Evolutionary conservation across 1,140 invertebrate species (phyloP).

Genomic region (Elymnias hypermnestra): DNA sequence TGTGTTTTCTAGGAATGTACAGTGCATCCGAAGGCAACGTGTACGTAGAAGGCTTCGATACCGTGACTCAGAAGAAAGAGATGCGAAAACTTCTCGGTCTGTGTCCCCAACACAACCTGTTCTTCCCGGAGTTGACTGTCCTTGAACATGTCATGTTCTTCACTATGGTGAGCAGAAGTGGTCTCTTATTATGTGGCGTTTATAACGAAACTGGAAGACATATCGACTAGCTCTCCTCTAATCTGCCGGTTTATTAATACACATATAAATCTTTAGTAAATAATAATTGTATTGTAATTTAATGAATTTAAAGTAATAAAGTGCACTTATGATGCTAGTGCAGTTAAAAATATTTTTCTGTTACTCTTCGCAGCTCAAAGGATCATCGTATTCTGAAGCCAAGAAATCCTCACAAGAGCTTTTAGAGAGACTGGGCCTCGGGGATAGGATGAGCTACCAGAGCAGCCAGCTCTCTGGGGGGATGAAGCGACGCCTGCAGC

Average conservation of each 20-base stretch:
- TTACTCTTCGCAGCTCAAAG: constrained; percentile 41
- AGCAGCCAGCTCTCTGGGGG: constrained; percentile 85
- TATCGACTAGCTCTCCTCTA: background rate
- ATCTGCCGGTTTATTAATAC: no score
- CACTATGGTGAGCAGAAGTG: constrained; percentile 70
- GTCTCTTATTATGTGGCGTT: background rate
- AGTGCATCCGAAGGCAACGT: constrained; percentile 41
- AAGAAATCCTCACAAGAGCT: constrained; percentile 24
- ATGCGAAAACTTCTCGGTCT: constrained; percentile 44
- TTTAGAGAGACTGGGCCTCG: constrained; percentile 30
- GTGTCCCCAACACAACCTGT: constrained; percentile 86
- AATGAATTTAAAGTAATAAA: no score
- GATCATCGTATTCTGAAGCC: constrained; percentile 24
- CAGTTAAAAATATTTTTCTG: no score
- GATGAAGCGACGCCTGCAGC: constrained; percentile 88
- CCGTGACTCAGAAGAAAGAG: constrained; percentile 20
- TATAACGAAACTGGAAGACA: background rate
- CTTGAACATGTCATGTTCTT: constrained; percentile 87
- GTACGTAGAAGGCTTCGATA: constrained; percentile 48
- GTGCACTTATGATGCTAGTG: background rate
- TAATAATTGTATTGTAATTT: no score
- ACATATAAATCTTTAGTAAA: no score
- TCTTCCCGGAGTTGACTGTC: constrained; percentile 86
- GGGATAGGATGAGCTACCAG: constrained; percentile 54
- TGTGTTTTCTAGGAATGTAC: constrained; percentile 43